A percentile compares a stretch with the other conserved stretches of the same genome.
Evolutionary conservation across 2,888 invertebrate genomes (phyloP).

Genomic region (Beris morrisii): DNA sequence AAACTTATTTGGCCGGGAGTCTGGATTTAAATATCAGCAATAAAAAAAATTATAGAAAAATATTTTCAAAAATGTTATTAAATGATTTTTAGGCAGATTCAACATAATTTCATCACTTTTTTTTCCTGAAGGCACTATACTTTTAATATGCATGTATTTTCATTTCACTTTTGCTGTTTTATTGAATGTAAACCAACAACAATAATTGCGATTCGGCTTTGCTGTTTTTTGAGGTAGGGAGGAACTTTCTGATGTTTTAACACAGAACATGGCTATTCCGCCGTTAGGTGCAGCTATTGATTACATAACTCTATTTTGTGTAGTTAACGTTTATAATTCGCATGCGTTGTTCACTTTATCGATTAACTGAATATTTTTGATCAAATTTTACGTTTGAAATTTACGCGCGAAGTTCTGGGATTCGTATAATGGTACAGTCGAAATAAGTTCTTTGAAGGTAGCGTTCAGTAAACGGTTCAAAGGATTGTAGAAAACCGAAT

Average conservation of each 20-base stretch:
- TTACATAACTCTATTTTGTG: not conserved
- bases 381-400: not conserved
- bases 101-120: constrained; percentile 14
- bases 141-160: constrained; percentile 13
- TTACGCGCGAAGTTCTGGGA: no score
- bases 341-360: not conserved
- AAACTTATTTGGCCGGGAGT: constrained; percentile 54
- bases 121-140: constrained; percentile 10
- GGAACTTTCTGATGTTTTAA: no score
- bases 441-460: not conserved
- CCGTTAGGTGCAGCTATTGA: not conserved
- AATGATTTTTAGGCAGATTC: not conserved
- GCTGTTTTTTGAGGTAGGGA: no score
- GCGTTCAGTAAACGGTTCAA: no score
- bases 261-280: no score
- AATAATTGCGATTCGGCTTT: not conserved
- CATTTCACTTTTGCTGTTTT: not conserved
- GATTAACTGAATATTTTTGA: not conserved
- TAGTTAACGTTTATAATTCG: not conserved
- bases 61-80: not conserved
- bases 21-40: constrained; percentile 39
- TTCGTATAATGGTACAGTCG: not conserved
- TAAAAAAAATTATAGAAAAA: not conserved
- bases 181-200: not conserved
- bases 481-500: no score